These are phyloP conservation scores for Sebastes melanostomus DNA, from an alignment of 2,797 vertebrate species.

Conservation along the genomic window DNA sequence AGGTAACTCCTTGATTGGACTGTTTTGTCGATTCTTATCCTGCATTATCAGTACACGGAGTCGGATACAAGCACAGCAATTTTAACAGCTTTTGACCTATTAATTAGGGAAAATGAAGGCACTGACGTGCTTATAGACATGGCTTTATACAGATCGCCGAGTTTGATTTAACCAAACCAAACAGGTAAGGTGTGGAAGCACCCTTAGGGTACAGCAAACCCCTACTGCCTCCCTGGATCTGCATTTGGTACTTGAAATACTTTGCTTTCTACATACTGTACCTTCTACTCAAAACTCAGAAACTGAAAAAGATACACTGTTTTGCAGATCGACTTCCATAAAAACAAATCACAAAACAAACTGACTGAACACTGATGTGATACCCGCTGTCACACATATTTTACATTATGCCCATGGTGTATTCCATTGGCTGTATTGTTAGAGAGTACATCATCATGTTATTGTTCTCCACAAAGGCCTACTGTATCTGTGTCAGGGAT, in stretches of 20 bases:
- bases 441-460: slow-evolving; percentile 11
- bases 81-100: too few relatives aligned
- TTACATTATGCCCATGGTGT: background rate
- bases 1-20: too few relatives aligned
- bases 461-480: slow-evolving; percentile 10
- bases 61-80: too few relatives aligned
- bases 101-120: too few relatives aligned
- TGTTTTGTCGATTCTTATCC: too few relatives aligned
- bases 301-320: background rate
- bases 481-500: slow-evolving; percentile 24
- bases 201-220: background rate
- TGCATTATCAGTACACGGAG: too few relatives aligned
- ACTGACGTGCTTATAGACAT: too few relatives aligned
- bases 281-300: background rate
- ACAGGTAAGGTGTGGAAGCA: too few relatives aligned
- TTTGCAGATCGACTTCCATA: background rate
- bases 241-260: background rate
- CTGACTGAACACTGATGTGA: background rate
- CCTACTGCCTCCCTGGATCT: background rate
- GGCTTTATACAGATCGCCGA: too few relatives aligned
- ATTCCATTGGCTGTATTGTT: background rate
- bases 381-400: background rate
- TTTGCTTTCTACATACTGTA: background rate
- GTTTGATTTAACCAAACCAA: too few relatives aligned
- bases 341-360: background rate